Base-by-base conservation (phyloP, 1,140 invertebrate species). In the Hycleus cichorii region DNA sequence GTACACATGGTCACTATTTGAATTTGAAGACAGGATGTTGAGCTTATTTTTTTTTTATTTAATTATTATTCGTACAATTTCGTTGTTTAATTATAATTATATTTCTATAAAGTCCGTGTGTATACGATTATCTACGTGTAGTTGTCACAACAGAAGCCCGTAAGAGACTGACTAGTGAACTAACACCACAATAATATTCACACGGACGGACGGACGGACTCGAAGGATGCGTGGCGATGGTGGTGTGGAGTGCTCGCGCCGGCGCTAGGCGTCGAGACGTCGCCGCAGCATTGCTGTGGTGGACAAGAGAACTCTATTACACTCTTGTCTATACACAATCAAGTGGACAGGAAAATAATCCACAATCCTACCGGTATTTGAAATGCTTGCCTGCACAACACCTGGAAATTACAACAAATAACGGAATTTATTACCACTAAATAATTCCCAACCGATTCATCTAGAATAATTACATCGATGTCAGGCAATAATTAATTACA, bases 1-100 rank as follows among this genome's bases (percentile, higher is more conserved):
- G 58, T 62, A 52, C 60, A 62, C 60, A 62, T 62, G 60, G 60
- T 62, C 42, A 47, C 56, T 51, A 62, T 53, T 57, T 45, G 42
- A 45, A 32, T 7, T 32, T 32, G 18, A 47, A 25, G 55, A 56
- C 56, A 53, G 58, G 56, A 58, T 45, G 49, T 45, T 38, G 57
- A 11, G 38, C 32, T 2, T 18, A 18, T 18, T 43, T 10, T 45
- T 12, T 45, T 12, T 45, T 12, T 45, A 11, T 11, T 12, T 43
- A 7, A 45, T 45, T 12, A 18, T 7, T 45, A 45, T 45, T 18
- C 11, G 8, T 45, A 9, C 11, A 25, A 32, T 32, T 32, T 18
- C 18, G 7, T 32, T 32, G 4, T 5, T 32, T 32, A 32, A 32
- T 32, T 32, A 45, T 38, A 18, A 18, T 26, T 48, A 38, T 48